Base-by-base conservation (phyloP, 2,113 vertebrate species). In the Orientallactaga bullata region DNA sequence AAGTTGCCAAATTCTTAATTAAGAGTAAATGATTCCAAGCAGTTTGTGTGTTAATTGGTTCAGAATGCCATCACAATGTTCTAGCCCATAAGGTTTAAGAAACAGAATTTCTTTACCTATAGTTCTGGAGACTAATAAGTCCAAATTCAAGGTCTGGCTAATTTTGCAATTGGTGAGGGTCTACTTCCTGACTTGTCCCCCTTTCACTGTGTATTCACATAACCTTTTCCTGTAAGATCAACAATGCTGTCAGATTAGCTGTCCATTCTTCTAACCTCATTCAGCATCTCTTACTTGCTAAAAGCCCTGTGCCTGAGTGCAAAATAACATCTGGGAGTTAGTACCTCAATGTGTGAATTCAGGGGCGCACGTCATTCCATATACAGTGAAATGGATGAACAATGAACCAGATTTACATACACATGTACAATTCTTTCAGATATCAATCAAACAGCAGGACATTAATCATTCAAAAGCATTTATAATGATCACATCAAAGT, bases 1-100 rank as follows among this genome's bases (percentile, higher is more conserved):
- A 23, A 93, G 78, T 79, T 79, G 15, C 18, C 32, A 81, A 87
- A 79, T 58, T 58, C 35, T 88, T 94, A 95, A 88, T 89, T 94
- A 42, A 95, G 60, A 88, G 68, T 37, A 86, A 86, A 89, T 51
- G 66, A 81, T 7, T 26, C 21, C 18, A 78, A 85, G 42, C 12
- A 93, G 84, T 55, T 73, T 65, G 20, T 88, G 3, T 60, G n/a
- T 60, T 85, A 85, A 60, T 88, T 80, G 76, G 61, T 26, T 76
- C 21, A 7, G 51, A 47, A 61, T 47, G 7, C 39, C 18, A 15
- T 60, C 81, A 85, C 32, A 91, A 63, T 85, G 15, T 32, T 23
- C 47, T 55, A 63, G 26, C 35, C 47, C 60, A 21, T 2, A 21
- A 71, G 28, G 42, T 28, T 81, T 92, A 94, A 88, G 23, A 11